Base-by-base conservation (phyloP, 2,888 invertebrate species). In the Trissolcus brochymenae region DNA sequence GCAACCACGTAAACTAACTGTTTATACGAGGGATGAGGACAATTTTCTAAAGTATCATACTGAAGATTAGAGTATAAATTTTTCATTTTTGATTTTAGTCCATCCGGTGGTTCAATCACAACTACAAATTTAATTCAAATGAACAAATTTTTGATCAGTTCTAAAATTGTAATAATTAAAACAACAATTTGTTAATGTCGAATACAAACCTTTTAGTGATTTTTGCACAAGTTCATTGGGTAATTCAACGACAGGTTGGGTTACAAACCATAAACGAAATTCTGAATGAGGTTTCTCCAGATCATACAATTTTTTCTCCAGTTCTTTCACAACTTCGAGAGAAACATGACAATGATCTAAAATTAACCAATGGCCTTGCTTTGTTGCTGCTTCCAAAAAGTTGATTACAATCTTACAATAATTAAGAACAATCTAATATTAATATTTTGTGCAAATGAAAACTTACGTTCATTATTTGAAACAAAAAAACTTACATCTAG, bases 101-200 rank as follows among this genome's bases (percentile, higher is more conserved):
- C 96, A 87, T 96, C 97, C 0, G 97, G 97, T 0, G 97, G 95
- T 89, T 98, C 98, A 0, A 96, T 96, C 13, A 97, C 97, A 85
- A 98, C 97, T 95, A 90, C 2, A 53, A 19, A 6, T 53, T 6
- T 1, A 17, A 51, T 46, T 6, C 4, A 43, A 29, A 29, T 29
- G 29, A 29, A n/a, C n/a, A n/a, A n/a, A 41, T 41, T 41, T 41
- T 41, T 13, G 13, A 41, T 41, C 41, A 13, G 3, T 9, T 4
- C 2, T 6, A 2, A 43, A 43, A 43, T 43, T 43, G 1, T 19
- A 19, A 19, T 19, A 19, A 19, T 19, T n/a, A n/a, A n/a, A n/a
- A n/a, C n/a, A n/a, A n/a, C n/a, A n/a, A n/a, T n/a, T n/a, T n/a
- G 4, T 41, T 13, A 41, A 3, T 41, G n/a, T 41, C 1, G 11